Percentiles rank a stretch among this genome's conserved stretches.
Evolutionary conservation across 2,888 invertebrate species (phyloP).

Genomic region (Deilephila elpenor): DNA sequence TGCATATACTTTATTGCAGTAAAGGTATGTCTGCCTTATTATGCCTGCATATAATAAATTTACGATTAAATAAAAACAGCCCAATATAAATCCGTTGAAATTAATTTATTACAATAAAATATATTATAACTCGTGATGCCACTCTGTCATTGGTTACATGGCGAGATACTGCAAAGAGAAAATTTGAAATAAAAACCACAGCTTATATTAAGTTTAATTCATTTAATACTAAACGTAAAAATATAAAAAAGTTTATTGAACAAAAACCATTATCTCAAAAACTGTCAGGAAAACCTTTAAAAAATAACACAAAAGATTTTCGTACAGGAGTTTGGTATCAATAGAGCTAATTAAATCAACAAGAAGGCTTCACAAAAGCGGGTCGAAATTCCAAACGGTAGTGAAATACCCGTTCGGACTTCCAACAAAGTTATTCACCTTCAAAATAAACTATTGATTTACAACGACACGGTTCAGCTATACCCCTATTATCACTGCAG

Average conservation of each 20-base stretch:
- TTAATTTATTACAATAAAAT: no score
- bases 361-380: background rate
- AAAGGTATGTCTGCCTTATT: no score
- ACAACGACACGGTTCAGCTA: constrained; percentile 70
- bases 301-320: background rate
- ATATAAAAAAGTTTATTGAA: background rate
- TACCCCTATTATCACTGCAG: constrained; percentile 64
- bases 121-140: no score
- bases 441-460: constrained; percentile 69
- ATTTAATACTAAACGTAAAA: background rate
- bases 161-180: background rate
- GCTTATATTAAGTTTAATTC: background rate
- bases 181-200: background rate
- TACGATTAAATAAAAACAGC: no score
- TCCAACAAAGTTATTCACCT: constrained; percentile 65
- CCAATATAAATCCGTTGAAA: no score
- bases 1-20: no score
- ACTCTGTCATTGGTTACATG: background rate
- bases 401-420: constrained; percentile 54
- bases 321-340: background rate
- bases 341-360: constrained; percentile 18
- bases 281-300: background rate
- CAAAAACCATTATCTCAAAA: background rate
- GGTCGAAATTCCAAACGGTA: constrained; percentile 11
- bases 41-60: no score